Evolutionary conservation across 2,113 vertebrate species (phyloP).

Genomic region (Mesembrinibis cayennensis): DNA sequence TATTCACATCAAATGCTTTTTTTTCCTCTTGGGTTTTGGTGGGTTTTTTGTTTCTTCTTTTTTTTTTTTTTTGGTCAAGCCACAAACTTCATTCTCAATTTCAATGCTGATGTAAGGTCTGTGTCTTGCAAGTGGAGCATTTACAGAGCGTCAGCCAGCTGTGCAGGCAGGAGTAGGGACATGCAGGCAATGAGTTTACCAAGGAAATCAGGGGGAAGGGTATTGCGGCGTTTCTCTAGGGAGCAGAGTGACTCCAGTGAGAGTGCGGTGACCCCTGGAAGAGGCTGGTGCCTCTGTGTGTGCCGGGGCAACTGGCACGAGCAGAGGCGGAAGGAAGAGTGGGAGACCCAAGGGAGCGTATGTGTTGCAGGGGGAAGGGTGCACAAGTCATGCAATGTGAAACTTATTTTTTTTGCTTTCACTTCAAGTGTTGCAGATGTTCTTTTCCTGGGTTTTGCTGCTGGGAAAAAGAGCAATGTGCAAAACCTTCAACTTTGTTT

Average conservation of each 20-base stretch:
- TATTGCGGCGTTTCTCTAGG: neutral
- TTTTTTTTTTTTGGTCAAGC: neutral
- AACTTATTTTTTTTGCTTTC: neutral
- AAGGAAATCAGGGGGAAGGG: neutral
- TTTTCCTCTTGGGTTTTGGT: neutral
- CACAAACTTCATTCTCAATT: neutral
- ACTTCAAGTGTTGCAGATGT: neutral
- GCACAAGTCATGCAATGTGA: neutral
- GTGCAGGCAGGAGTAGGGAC: neutral
- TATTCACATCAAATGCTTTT: neutral
- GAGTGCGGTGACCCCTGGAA: neutral
- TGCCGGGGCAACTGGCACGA: rapidly evolving
- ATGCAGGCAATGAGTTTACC: neutral
- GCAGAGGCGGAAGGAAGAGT: neutral
- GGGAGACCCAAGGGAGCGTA: neutral
- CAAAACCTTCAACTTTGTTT: neutral
- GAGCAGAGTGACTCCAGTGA: neutral
- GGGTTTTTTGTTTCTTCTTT: neutral
- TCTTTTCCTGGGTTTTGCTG: neutral
- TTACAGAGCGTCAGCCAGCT: neutral
- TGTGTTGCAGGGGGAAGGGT: neutral
- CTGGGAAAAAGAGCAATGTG: neutral
- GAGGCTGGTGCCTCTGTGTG: neutral
- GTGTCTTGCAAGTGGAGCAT: neutral
- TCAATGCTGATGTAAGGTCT: neutral